These are phyloP conservation scores for Leptogaster cylindrica DNA, from an alignment of 2,888 invertebrate genomes.

Conservation along the genomic window DNA sequence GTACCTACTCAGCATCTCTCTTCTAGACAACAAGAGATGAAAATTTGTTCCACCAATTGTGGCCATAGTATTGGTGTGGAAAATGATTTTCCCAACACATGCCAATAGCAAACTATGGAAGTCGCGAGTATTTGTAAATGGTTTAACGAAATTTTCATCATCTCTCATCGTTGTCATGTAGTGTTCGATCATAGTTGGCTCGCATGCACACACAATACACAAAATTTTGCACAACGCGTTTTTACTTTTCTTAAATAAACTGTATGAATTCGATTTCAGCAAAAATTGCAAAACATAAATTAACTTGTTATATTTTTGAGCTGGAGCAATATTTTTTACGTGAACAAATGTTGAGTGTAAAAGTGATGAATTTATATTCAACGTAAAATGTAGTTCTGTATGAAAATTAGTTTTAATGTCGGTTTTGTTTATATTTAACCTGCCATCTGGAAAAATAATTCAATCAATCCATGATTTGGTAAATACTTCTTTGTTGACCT, in stretches of 20 bases:
- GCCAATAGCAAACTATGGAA: background rate
- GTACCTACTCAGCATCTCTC: slow-evolving; percentile 1
- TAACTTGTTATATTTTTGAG: too few species aligned
- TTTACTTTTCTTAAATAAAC: slow-evolving; percentile 49
- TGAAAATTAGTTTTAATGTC: too few species aligned
- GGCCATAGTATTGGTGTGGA: slow-evolving; percentile 27
- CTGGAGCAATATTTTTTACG: too few species aligned
- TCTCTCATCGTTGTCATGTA: slow-evolving; percentile 51
- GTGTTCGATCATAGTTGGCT: slow-evolving; percentile 58
- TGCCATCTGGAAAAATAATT: slow-evolving; percentile 5
- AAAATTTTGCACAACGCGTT: slow-evolving; percentile 59
- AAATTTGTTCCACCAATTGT: slow-evolving; percentile 33
- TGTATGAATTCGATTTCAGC: slow-evolving; percentile 20
- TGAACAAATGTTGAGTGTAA: too few species aligned
- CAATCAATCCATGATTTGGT: background rate
- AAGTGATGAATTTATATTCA: too few species aligned
- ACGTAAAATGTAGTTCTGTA: too few species aligned
- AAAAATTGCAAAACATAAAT: slow-evolving; percentile 38
- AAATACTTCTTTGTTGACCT: too few species aligned
- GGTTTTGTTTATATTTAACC: slow-evolving; percentile 20
- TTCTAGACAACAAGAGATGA: background rate
- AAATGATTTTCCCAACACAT: slow-evolving; percentile 20
- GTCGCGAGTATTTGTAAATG: slow-evolving; percentile 7
- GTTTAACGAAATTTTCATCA: slow-evolving; percentile 48
- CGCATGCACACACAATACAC: slow-evolving; percentile 61